A percentile compares a stretch with the other conserved stretches of the same genome.
Evolutionary conservation across 2,797 vertebrate species (phyloP).

Genomic region (Morus bassanus): DNA sequence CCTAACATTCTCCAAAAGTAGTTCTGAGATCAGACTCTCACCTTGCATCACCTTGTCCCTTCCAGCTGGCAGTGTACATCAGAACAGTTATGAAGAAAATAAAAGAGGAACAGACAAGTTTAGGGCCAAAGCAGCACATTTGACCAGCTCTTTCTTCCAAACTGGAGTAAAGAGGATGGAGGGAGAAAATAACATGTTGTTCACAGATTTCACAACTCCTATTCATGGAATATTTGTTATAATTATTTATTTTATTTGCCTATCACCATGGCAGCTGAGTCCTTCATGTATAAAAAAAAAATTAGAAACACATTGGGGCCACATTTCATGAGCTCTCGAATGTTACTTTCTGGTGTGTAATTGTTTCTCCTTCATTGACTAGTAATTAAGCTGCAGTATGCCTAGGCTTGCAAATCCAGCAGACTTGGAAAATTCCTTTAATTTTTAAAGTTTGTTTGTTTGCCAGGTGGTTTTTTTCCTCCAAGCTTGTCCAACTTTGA

Average conservation of each 20-base stretch:
- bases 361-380: conserved; percentile 55
- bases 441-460: conserved; percentile 64
- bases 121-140: background rate
- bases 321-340: conserved; percentile 16
- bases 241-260: conserved; percentile 63
- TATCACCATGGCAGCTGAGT: conserved; percentile 44
- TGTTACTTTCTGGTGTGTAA: conserved; percentile 25
- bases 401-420: conserved; percentile 43
- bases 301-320: conserved; percentile 12
- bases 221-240: conserved; percentile 45
- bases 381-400: conserved; percentile 48
- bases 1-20: background rate
- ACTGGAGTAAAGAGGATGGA: background rate
- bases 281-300: background rate
- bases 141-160: background rate
- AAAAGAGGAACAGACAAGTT: background rate
- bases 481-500: conserved; percentile 40
- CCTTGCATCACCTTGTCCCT: background rate
- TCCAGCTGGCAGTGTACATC: background rate
- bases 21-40: background rate
- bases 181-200: conserved; percentile 26
- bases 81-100: background rate
- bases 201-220: conserved; percentile 35
- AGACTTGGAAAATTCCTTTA: conserved; percentile 65
- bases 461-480: conserved; percentile 59